These are phyloP conservation scores for Henicopernis longicauda DNA, from an alignment of 2,113 vertebrate genomes.

Conservation along the genomic window DNA sequence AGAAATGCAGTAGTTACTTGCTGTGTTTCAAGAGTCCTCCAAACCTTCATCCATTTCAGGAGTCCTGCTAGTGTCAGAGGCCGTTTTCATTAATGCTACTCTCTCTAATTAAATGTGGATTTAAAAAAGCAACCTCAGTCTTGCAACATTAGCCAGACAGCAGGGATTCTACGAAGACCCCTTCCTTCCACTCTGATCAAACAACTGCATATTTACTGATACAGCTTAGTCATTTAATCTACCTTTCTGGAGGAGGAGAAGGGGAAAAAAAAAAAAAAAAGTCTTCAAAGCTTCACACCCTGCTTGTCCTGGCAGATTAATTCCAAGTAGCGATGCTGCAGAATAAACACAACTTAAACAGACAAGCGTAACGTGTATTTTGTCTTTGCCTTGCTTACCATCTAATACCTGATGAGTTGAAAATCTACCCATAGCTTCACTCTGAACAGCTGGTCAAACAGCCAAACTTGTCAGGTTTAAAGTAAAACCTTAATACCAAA, in stretches of 20 bases:
- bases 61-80: background rate
- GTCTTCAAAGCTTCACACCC: background rate
- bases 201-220: background rate
- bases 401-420: background rate
- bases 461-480: background rate
- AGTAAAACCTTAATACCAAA: background rate
- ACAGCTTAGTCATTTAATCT: conserved; percentile 6
- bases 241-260: background rate
- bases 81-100: conserved; percentile 5
- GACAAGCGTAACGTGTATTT: background rate
- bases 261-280: background rate
- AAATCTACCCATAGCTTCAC: background rate
- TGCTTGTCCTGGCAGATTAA: background rate
- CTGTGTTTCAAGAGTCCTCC: background rate
- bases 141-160: background rate
- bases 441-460: background rate
- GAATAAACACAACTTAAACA: background rate
- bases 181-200: background rate
- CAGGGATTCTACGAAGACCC: background rate
- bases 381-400: background rate
- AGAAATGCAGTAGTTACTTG: background rate
- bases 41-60: background rate
- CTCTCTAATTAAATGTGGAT: conserved; percentile 2
- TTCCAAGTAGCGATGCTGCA: background rate
- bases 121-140: background rate